Evolutionary conservation across 2,888 invertebrate species (phyloP).

Genomic region (Drosophila rubida): DNA sequence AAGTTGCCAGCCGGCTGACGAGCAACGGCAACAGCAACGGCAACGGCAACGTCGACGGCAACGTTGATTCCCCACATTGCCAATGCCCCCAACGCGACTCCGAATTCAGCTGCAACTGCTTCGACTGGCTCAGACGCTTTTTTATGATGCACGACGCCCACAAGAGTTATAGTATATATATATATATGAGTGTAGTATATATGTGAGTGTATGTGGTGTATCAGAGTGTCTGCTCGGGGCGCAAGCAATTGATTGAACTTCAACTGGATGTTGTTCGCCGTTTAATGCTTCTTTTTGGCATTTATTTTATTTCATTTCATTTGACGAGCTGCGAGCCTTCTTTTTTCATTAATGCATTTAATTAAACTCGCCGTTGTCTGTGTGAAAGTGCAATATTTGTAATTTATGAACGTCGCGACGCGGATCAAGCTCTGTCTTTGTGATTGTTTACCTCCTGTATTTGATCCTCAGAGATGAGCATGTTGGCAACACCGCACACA

Average conservation of each 20-base stretch:
- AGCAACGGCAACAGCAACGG: slow-evolving; percentile 1
- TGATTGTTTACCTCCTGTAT: slow-evolving; percentile 80
- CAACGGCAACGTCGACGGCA: not conserved
- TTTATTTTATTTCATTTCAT: slow-evolving; percentile 26
- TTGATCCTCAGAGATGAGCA: slow-evolving; percentile 84
- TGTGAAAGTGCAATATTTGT: slow-evolving; percentile 21
- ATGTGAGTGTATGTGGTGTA: slow-evolving; percentile 2
- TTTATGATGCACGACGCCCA: slow-evolving; percentile 80
- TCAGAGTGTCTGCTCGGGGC: slow-evolving; percentile 18
- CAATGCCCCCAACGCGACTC: slow-evolving; percentile 14
- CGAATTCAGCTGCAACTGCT: slow-evolving; percentile 27
- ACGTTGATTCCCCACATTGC: slow-evolving; percentile 6
- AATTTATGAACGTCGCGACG: slow-evolving; percentile 33
- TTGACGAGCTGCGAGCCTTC: not conserved
- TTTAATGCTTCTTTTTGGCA: slow-evolving; percentile 42
- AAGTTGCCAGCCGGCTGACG: slow-evolving; percentile 29
- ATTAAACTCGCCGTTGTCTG: slow-evolving; percentile 27
- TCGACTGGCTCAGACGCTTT: slow-evolving; percentile 57
- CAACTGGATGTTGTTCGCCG: slow-evolving; percentile 37
- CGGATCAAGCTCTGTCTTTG: not conserved
- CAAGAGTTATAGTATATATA: slow-evolving; percentile 60
- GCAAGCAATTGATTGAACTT: slow-evolving; percentile 71
- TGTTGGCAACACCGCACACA: slow-evolving; percentile 41
- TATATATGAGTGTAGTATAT: not conserved
- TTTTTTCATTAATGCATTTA: slow-evolving; percentile 11